Evolutionary conservation across 1,140 invertebrate species (phyloP).

Genomic region (Papilio glaucus): DNA sequence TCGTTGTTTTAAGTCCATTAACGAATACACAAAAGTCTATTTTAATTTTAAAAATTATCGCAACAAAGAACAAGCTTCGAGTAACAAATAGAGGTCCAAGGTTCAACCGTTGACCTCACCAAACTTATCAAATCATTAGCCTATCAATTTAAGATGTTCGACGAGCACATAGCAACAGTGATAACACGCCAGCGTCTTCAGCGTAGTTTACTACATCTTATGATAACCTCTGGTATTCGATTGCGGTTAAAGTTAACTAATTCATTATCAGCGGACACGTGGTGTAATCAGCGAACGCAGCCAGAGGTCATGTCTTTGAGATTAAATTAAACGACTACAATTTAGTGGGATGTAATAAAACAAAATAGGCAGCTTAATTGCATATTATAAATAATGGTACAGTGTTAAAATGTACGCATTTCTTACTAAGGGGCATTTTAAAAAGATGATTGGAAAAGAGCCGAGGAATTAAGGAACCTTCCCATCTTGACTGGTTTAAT

Average conservation of each 20-base stretch:
- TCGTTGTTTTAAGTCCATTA: background rate
- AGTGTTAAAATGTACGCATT: no score
- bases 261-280: constrained; percentile 22
- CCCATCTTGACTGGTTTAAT: no score
- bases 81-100: background rate
- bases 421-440: no score
- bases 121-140: constrained; percentile 5
- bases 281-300: background rate
- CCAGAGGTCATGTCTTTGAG: background rate
- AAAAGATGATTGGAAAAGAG: no score
- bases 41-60: background rate
- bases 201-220: constrained; percentile 22
- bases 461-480: no score
- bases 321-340: background rate
- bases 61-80: background rate
- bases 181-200: background rate
- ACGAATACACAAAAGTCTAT: background rate
- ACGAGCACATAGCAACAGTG: background rate
- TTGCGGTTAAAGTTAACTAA: constrained; percentile 3
- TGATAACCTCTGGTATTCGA: constrained; percentile 1
- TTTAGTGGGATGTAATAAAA: background rate
- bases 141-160: background rate
- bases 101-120: constrained; percentile 15
- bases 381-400: no score
- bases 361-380: background rate